Conservation (phyloP, 1,140 invertebrate genomes). For the Hyphantria cunea region DNA sequence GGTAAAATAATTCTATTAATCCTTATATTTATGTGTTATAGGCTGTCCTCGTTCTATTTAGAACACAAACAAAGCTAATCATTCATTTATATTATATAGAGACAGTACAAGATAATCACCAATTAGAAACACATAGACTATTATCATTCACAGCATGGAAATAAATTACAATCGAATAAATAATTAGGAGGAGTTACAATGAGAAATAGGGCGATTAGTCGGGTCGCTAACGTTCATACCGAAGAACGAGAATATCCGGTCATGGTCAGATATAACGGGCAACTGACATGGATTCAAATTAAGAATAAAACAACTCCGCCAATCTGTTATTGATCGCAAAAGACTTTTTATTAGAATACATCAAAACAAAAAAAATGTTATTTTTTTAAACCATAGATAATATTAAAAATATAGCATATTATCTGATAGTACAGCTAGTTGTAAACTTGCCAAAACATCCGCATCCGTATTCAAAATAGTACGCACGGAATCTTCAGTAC, state of each 20-base stretch:
- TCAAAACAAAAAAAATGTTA: too few relatives aligned
- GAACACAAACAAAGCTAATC: not conserved
- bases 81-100: not conserved
- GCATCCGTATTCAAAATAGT: too few relatives aligned
- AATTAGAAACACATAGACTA: not conserved
- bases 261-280: too few relatives aligned
- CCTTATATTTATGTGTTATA: not conserved
- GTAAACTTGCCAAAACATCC: too few relatives aligned
- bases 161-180: not conserved
- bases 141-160: not conserved
- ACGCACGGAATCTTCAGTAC: too few relatives aligned
- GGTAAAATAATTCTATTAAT: not conserved
- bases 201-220: constrained; percentile 5
- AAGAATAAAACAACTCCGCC: too few relatives aligned
- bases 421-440: too few relatives aligned
- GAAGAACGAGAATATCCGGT: constrained; percentile 3
- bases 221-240: constrained; percentile 4
- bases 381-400: too few relatives aligned
- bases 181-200: not conserved
- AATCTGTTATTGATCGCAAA: too few relatives aligned
- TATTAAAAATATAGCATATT: too few relatives aligned
- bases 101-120: not conserved
- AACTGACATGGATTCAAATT: too few relatives aligned
- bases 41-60: not conserved
- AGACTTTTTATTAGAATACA: too few relatives aligned